These are phyloP conservation scores for Adela reaumurella DNA, from an alignment of 2,888 invertebrate species.

Conservation along the genomic window DNA sequence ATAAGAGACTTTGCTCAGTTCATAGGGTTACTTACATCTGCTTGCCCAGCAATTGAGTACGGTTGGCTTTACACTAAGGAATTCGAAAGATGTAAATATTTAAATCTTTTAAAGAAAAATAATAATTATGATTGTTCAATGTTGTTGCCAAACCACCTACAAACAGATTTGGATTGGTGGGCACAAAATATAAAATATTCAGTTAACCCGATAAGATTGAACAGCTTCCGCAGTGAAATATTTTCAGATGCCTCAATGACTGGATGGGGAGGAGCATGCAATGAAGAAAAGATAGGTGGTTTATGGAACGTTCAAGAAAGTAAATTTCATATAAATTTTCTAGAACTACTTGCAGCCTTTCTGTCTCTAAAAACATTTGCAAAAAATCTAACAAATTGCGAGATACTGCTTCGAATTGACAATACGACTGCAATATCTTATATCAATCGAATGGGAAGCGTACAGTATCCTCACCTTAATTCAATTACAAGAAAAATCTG, in stretches of 20 bases:
- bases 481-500: neutral
- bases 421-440: constrained; percentile 12
- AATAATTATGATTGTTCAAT: too few species aligned
- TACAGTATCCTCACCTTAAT: constrained; percentile 14
- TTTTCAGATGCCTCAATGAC: constrained; percentile 8
- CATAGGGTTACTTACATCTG: too few species aligned
- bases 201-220: neutral
- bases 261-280: constrained; percentile 6
- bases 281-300: too few species aligned
- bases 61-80: too few species aligned
- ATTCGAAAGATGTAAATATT: too few species aligned
- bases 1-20: too few species aligned
- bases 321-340: constrained; percentile 6
- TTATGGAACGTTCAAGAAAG: too few species aligned
- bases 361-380: constrained; percentile 9
- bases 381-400: constrained; percentile 1
- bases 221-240: constrained; percentile 6
- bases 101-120: too few species aligned
- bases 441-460: constrained; percentile 17
- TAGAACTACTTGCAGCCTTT: constrained; percentile 9
- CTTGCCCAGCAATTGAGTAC: too few species aligned
- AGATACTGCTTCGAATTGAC: constrained; percentile 10
- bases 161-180: too few species aligned
- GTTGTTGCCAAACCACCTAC: too few species aligned
- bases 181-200: neutral